A percentile compares a stretch with the other conserved stretches of the same genome.
phyloP scores from a whole-genome alignment of 1,140 invertebrate species.

The Caenorhabditis inopinata region DNA sequence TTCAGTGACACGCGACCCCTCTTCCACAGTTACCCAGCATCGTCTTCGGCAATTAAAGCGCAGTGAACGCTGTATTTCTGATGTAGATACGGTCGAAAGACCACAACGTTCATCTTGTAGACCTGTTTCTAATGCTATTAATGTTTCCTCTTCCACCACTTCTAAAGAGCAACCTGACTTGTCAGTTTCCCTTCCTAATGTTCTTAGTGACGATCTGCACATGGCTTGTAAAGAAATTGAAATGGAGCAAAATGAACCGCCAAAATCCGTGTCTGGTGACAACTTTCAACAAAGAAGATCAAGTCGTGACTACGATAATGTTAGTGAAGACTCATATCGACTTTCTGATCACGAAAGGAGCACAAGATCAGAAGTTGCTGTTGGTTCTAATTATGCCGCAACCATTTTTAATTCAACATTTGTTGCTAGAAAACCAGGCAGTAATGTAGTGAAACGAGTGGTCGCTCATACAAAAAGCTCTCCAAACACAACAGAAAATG shows the following conservation, averaged over 20 bases:
- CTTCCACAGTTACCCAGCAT: conserved; percentile 11
- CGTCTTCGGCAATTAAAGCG: conserved; percentile 13
- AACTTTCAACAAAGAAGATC: conserved; percentile 56
- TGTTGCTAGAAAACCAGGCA: conserved; percentile 60
- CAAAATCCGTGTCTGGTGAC: conserved; percentile 56
- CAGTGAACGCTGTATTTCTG: conserved; percentile 22
- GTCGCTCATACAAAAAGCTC: conserved; percentile 45
- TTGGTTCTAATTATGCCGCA: not conserved
- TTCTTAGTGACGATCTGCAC: conserved; percentile 53
- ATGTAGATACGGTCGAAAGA: conserved; percentile 17
- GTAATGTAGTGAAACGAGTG: conserved; percentile 60
- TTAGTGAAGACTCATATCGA: conserved; percentile 67
- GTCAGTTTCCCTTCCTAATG: conserved; percentile 62
- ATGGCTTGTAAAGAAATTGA: conserved; percentile 44
- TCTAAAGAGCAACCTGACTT: conserved; percentile 38
- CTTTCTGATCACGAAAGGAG: conserved; percentile 55
- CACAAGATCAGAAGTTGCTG: conserved; percentile 17
- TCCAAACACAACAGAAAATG: conserved; percentile 47
- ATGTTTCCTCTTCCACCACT: not conserved
- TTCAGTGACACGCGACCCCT: conserved; percentile 17
- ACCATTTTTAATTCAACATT: conserved; percentile 60
- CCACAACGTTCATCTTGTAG: conserved; percentile 23
- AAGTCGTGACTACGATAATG: conserved; percentile 67
- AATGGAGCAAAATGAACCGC: conserved; percentile 31
- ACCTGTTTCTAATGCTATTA: conserved; percentile 27